Evolutionary conservation across 2,797 vertebrate genomes (phyloP).

Genomic region (Chrysocyon brachyurus): DNA sequence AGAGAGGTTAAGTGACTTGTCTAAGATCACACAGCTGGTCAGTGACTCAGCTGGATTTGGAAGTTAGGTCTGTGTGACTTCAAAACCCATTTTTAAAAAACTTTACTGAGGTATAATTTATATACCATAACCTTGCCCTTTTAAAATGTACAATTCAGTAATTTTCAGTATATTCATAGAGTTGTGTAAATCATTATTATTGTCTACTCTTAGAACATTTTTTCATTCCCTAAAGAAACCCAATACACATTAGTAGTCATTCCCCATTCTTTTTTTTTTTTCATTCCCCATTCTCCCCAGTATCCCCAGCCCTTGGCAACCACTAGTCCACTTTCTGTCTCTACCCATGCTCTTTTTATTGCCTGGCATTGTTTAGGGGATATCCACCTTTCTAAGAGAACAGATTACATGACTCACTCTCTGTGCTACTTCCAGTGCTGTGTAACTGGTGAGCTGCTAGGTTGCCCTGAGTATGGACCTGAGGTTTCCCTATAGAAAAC

Average conservation of each 20-base stretch:
- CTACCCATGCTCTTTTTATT: not conserved
- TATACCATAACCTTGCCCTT: not conserved
- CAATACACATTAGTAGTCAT: not conserved
- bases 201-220: constrained; percentile 50
- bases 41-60: constrained; percentile 18
- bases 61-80: constrained; percentile 9
- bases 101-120: constrained; percentile 42
- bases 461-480: not conserved
- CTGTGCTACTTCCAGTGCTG: not conserved
- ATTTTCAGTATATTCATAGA: constrained; percentile 23
- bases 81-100: not conserved
- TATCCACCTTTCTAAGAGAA: not conserved
- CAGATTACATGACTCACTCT: not conserved
- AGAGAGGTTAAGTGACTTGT: not conserved
- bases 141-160: constrained; percentile 48
- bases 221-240: not conserved
- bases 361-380: not conserved
- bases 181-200: constrained; percentile 7
- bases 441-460: not conserved
- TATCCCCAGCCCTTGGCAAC: not conserved
- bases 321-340: not conserved
- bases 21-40: constrained; percentile 5
- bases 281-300: not conserved
- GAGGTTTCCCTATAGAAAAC: constrained; percentile 49
- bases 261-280: not conserved